A percentile compares a stretch with the other conserved stretches of the same genome.
Conservation (phyloP, 1,140 invertebrate species). For the Reticulitermes speratus region DNA sequence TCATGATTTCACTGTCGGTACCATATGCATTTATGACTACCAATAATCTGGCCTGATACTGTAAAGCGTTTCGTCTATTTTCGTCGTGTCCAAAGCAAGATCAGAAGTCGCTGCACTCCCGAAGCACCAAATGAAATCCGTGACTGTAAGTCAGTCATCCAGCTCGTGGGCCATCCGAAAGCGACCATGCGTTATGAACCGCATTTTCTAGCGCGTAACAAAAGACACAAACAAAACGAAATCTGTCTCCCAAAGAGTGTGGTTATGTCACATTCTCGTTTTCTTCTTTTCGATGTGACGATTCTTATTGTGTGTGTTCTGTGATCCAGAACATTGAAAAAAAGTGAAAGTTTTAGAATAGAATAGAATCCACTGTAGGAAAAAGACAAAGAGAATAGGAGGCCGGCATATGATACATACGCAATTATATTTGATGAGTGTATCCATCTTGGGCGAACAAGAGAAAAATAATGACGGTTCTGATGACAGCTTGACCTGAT, state of each 20-base stretch:
- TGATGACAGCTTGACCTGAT: not conserved
- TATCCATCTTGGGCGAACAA: not conserved
- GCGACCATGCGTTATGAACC: not conserved
- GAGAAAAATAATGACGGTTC: not conserved
- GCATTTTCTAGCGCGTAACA: not conserved
- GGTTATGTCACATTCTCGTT: constrained; percentile 2
- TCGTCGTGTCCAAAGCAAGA: too few relatives aligned
- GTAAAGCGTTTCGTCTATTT: too few relatives aligned
- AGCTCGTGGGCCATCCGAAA: not conserved
- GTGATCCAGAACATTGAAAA: constrained; percentile 10
- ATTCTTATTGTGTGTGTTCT: not conserved
- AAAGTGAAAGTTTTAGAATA: not conserved
- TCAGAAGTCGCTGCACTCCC: too few relatives aligned
- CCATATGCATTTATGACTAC: too few relatives aligned
- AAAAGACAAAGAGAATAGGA: not conserved
- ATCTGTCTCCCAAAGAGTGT: not conserved
- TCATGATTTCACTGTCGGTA: too few relatives aligned
- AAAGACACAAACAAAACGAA: not conserved
- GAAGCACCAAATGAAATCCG: too few relatives aligned
- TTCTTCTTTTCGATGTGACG: not conserved
- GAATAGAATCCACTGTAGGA: not conserved
- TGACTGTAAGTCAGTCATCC: too few relatives aligned
- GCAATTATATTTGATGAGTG: not conserved
- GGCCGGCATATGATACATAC: not conserved
- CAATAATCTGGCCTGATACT: too few relatives aligned